phyloP scores from a whole-genome alignment of 1,140 invertebrate genomes.

The Rhopalosiphum maidis region DNA sequence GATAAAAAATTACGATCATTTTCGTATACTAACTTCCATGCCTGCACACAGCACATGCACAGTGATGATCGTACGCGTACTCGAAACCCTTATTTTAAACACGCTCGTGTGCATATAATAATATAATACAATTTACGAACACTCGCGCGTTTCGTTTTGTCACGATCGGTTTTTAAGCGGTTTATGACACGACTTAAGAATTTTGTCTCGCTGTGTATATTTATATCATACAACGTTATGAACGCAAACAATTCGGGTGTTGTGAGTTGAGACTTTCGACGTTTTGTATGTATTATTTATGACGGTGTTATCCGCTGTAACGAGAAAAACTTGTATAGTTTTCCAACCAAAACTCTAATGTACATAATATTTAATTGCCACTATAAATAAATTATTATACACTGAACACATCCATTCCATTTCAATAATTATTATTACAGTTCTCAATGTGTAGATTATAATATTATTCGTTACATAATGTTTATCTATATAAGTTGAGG shows the following conservation, averaged over 20 bases:
- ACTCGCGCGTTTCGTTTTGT: neutral
- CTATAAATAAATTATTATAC: neutral
- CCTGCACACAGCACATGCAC: neutral
- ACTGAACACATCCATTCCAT: neutral
- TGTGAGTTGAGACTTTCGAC: neutral
- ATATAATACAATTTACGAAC: too few species aligned
- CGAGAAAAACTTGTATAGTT: neutral
- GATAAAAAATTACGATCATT: constrained; percentile 33
- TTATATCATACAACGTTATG: neutral
- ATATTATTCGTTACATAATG: neutral
- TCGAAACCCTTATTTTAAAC: neutral
- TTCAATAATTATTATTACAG: neutral
- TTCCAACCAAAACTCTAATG: neutral
- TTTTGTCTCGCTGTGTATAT: neutral
- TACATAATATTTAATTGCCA: neutral
- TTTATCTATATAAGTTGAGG: neutral
- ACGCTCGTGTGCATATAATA: neutral
- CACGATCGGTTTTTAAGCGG: constrained; percentile 6
- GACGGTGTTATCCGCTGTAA: neutral
- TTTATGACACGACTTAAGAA: neutral
- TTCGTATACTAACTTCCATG: neutral
- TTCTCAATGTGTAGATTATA: neutral
- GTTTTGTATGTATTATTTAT: neutral
- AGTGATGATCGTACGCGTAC: neutral
- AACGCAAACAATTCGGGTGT: neutral